Evolutionary conservation across 2,797 vertebrate species (phyloP).

Genomic region (Lateolabrax maculatus): DNA sequence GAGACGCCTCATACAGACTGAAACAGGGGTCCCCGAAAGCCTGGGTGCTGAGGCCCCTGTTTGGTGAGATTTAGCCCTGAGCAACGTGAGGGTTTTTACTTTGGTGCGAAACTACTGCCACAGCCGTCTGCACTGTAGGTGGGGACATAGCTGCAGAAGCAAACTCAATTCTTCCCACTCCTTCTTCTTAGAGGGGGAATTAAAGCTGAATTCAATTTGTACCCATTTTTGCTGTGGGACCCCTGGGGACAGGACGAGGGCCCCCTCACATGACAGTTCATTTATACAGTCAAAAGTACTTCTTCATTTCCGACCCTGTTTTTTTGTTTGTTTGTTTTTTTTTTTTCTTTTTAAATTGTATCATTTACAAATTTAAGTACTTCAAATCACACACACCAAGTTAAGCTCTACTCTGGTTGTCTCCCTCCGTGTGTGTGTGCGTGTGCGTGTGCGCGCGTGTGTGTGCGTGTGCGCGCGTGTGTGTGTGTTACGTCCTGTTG

Average conservation of each 20-base stretch:
- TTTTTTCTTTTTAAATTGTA: not conserved
- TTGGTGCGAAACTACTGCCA: conserved; percentile 4
- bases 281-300: not conserved
- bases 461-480: conserved; percentile 40
- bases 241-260: conserved; percentile 32
- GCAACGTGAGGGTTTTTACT: conserved; percentile 5
- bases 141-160: not conserved
- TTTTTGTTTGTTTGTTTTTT: too few relatives aligned
- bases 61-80: not conserved
- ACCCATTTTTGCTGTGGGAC: conserved; percentile 33
- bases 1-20: conserved; percentile 19
- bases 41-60: not conserved
- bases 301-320: not conserved
- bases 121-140: not conserved
- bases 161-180: not conserved
- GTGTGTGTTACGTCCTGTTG: conserved; percentile 70
- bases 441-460: conserved; percentile 35
- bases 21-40: conserved; percentile 30
- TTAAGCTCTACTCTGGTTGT: not conserved
- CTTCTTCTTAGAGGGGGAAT: conserved; percentile 53
- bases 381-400: not conserved
- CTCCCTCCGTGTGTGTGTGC: conserved; percentile 7
- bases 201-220: conserved; percentile 62
- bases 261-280: conserved; percentile 24
- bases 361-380: not conserved